Percentiles rank a stretch among this genome's conserved stretches.
phyloP scores from a whole-genome alignment of 1,140 invertebrate genomes.

The Andrena cerasifolii region DNA sequence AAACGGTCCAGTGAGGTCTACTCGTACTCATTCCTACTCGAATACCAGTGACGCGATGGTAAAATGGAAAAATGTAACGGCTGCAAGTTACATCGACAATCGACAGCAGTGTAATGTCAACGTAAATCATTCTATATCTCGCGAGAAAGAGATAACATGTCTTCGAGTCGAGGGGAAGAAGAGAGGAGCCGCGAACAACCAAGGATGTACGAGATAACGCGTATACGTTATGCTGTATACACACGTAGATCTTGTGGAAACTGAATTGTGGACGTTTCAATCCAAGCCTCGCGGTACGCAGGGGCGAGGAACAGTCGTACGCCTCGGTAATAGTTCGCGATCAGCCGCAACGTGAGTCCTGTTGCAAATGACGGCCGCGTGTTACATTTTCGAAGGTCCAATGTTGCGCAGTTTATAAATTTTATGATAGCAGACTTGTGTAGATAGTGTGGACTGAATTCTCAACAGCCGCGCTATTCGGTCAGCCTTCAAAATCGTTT shows the following conservation, averaged over 20 bases:
- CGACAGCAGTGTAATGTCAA: neutral
- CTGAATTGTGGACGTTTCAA: constrained; percentile 3
- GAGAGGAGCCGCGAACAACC: neutral
- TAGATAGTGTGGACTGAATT: constrained; percentile 51
- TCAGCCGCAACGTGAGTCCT: neutral
- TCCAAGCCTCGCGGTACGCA: neutral
- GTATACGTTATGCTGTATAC: neutral
- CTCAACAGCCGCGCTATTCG: constrained; percentile 32
- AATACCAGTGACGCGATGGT: constrained; percentile 7
- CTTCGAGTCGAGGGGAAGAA: neutral
- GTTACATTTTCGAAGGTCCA: constrained; percentile 39
- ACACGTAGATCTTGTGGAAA: neutral
- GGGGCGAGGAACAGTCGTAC: neutral
- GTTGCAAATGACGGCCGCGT: constrained; percentile 14
- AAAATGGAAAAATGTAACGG: neutral
- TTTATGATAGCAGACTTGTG: constrained; percentile 60
- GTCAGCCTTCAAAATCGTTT: constrained; percentile 38
- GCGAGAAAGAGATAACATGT: constrained; percentile 10
- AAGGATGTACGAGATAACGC: neutral
- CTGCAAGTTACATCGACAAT: constrained; percentile 1
- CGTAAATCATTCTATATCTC: neutral
- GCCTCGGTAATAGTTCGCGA: neutral
- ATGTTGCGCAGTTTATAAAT: constrained; percentile 67
- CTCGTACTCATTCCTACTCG: constrained; percentile 8
- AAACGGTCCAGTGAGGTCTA: constrained; percentile 8